phyloP scores from a whole-genome alignment of 2,113 vertebrate species.

The Oceanodroma tethys region DNA sequence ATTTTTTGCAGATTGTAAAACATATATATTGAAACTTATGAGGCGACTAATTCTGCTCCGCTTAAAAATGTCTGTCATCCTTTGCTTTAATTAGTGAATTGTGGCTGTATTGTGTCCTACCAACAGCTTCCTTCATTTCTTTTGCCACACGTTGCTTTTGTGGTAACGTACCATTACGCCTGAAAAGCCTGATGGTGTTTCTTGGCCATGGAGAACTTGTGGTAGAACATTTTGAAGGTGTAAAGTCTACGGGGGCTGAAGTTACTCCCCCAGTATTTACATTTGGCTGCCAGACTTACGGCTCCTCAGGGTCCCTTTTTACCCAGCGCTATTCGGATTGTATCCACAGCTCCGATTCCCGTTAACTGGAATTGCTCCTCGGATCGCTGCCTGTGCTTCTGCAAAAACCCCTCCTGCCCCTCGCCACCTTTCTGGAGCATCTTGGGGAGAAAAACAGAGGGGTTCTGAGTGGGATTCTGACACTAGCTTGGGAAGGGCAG shows the following conservation, averaged over 20 bases:
- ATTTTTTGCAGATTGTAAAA: slow-evolving; percentile 27
- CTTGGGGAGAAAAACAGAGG: not conserved
- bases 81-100: not conserved
- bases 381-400: not conserved
- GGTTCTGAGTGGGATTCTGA: not conserved
- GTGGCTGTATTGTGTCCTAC: not conserved
- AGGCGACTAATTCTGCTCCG: not conserved
- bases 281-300: not conserved
- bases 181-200: not conserved
- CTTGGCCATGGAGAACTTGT: not conserved
- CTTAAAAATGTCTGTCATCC: not conserved
- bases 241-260: not conserved
- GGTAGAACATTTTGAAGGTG: not conserved
- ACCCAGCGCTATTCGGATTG: not conserved
- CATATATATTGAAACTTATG: accelerated
- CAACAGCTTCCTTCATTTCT: not conserved
- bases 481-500: not conserved
- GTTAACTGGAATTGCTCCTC: not conserved
- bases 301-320: not conserved
- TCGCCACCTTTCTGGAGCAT: not conserved
- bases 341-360: not conserved
- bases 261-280: not conserved
- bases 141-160: not conserved
- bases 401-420: not conserved
- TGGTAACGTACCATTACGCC: accelerated